Percentiles rank a stretch among this genome's conserved stretches.
Conservation (phyloP, 2,113 vertebrate species). For the Micromys minutus region DNA sequence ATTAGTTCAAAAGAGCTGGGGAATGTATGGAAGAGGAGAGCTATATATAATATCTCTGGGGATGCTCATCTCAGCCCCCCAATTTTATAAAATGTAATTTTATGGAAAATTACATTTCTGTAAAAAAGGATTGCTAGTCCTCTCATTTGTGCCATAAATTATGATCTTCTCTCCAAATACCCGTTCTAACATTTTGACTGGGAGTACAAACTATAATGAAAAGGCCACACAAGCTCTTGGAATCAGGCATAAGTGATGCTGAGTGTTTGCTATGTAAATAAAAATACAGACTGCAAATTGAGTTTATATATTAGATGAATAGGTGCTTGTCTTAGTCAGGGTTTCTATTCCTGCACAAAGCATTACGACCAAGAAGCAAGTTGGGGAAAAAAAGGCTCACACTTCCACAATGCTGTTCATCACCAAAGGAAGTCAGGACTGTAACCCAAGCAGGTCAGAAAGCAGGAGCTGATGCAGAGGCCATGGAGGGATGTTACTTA, state of each 20-base stretch:
- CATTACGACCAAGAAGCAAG: no score
- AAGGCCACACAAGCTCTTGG: background rate
- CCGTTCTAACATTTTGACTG: background rate
- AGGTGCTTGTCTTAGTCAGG: no score
- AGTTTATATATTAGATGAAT: background rate
- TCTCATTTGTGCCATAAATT: background rate
- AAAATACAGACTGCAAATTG: background rate
- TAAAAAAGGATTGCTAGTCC: background rate
- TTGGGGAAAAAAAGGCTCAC: no score
- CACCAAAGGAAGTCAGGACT: no score
- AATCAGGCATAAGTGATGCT: background rate
- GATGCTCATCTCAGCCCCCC: background rate
- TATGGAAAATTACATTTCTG: background rate
- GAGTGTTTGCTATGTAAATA: slow-evolving; percentile 36
- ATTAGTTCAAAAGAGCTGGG: background rate
- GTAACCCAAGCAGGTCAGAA: no score
- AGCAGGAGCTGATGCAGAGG: no score
- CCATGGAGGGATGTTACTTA: no score
- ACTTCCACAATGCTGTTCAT: no score
- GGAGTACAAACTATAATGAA: background rate
- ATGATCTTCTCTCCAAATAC: slow-evolving; percentile 4
- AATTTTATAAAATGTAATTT: no score
- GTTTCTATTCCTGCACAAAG: no score
- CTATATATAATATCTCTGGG: background rate
- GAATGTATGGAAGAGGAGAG: background rate